These are phyloP conservation scores for Camponotus pennsylvanicus DNA, from an alignment of 1,140 invertebrate species.

Conservation along the genomic window DNA sequence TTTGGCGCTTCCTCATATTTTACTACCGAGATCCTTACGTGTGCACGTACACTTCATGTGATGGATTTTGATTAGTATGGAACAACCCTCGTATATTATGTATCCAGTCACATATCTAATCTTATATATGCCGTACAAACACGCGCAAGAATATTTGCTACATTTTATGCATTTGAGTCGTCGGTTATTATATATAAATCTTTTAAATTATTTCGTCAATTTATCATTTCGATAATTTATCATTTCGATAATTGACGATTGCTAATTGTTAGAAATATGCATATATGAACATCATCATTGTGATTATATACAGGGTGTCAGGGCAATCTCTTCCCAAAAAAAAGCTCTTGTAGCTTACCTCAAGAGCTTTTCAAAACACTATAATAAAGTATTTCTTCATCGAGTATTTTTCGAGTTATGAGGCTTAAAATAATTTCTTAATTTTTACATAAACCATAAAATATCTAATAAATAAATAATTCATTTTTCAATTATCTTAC, in stretches of 20 bases:
- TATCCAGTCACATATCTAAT: neutral
- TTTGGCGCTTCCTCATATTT: neutral
- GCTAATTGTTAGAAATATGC: neutral
- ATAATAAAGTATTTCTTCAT: no score
- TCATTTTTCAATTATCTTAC: no score
- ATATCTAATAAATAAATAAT: no score
- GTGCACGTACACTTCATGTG: neutral
- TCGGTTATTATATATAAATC: neutral
- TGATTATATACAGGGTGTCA: neutral
- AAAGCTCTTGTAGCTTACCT: no score
- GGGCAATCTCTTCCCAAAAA: no score
- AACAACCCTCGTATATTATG: neutral
- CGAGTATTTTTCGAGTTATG: no score
- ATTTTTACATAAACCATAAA: no score
- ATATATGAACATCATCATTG: neutral
- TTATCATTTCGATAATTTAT: neutral
- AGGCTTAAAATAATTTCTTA: no score
- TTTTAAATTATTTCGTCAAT: neutral
- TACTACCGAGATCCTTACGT: neutral
- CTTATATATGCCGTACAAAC: neutral
- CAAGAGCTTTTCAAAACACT: no score
- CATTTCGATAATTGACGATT: neutral
- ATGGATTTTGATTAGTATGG: slow-evolving; percentile 29
- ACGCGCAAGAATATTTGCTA: neutral
- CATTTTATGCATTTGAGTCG: neutral